These are phyloP conservation scores for Steromphala cineraria DNA, from an alignment of 2,888 invertebrate species.

Conservation along the genomic window DNA sequence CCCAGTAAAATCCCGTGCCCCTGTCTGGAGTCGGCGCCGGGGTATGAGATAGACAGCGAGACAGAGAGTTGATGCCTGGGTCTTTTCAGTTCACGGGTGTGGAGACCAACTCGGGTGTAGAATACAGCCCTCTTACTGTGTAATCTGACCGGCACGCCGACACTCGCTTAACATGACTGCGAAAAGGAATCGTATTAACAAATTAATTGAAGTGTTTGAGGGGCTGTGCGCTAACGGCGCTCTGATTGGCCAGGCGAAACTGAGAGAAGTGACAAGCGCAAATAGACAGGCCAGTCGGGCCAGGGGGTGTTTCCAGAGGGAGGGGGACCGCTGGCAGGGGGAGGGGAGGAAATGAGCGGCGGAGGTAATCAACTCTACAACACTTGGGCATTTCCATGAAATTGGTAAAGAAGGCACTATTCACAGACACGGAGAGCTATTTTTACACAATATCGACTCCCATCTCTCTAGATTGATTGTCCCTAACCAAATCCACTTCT, in stretches of 20 bases:
- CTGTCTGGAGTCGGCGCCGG: not conserved
- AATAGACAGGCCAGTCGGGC: not conserved
- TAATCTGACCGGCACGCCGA: not conserved
- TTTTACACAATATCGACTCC: slow-evolving; percentile 17
- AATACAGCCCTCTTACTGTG: not conserved
- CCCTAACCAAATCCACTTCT: slow-evolving; percentile 11
- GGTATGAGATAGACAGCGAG: not conserved
- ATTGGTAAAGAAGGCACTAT: not conserved
- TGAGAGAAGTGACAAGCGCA: slow-evolving; percentile 13
- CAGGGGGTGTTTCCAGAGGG: not conserved
- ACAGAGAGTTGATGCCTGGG: not conserved
- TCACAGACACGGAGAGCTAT: slow-evolving; percentile 17
- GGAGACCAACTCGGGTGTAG: not conserved
- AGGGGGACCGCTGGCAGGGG: not conserved
- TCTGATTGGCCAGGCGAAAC: slow-evolving; percentile 43
- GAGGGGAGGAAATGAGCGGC: not conserved
- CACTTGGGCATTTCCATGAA: not conserved
- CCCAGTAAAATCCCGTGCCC: not conserved
- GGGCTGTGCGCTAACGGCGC: slow-evolving; percentile 29
- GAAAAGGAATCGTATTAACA: slow-evolving; percentile 54
- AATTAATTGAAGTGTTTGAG: slow-evolving; percentile 62
- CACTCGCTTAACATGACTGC: slow-evolving; percentile 24
- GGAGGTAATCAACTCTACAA: slow-evolving; percentile 11
- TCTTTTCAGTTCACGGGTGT: not conserved
- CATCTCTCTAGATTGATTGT: slow-evolving; percentile 12